Evolutionary conservation across 2,113 vertebrate genomes (phyloP).

Genomic region (Ibidorhyncha struthersii): DNA sequence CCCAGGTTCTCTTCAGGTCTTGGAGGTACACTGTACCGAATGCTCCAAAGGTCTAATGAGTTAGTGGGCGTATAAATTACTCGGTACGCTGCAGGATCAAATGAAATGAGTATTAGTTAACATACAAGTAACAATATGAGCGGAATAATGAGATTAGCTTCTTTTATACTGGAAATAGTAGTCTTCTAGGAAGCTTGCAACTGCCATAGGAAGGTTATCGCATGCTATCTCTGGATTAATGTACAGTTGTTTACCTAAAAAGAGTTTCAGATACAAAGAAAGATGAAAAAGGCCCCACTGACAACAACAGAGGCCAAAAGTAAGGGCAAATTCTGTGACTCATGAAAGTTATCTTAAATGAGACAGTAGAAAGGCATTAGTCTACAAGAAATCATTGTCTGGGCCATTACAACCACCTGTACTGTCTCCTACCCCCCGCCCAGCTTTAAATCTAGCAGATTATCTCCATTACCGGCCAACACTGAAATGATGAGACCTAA

Average conservation of each 20-base stretch:
- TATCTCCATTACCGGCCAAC: constrained; percentile 63
- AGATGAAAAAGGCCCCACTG: neutral
- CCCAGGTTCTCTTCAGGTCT: neutral
- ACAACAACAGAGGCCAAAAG: neutral
- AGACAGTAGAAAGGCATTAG: neutral
- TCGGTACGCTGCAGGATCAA: neutral
- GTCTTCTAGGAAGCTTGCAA: neutral
- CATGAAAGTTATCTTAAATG: neutral
- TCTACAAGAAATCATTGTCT: constrained; percentile 61
- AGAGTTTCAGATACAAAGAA: neutral
- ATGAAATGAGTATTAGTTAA: neutral
- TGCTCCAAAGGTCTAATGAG: neutral
- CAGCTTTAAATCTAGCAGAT: constrained; percentile 58
- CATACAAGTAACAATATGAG: neutral
- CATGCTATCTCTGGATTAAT: neutral
- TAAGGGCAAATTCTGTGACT: neutral
- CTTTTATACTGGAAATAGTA: neutral
- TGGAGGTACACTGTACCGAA: fast-evolving
- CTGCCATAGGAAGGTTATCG: neutral
- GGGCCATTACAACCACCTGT: constrained; percentile 15
- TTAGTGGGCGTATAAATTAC: neutral
- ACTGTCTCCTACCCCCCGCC: neutral
- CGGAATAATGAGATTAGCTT: neutral
- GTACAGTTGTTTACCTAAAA: neutral
- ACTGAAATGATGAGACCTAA: constrained; percentile 13